These are phyloP conservation scores for Thecophora atra DNA, from an alignment of 2,888 invertebrate species.

Conservation along the genomic window DNA sequence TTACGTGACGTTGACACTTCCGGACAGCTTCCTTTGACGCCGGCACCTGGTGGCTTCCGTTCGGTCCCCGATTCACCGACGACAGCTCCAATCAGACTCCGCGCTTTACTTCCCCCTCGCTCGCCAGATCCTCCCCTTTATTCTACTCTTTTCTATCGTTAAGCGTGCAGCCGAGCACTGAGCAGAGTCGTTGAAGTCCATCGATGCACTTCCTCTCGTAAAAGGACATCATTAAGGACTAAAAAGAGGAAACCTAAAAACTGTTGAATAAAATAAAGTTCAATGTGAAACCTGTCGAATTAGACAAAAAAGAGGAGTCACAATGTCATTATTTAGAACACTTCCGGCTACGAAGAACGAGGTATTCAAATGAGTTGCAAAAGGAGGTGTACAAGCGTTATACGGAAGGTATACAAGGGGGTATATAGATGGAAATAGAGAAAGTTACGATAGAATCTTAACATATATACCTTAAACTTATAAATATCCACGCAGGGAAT, in stretches of 20 bases:
- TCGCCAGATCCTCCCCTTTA: neutral
- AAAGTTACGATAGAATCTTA: no score
- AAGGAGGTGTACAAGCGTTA: no score
- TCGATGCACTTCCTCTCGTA: neutral
- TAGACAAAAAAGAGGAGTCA: neutral
- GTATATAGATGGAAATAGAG: no score
- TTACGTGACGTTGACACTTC: conserved; percentile 25
- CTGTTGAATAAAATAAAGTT: neutral
- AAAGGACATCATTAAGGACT: no score
- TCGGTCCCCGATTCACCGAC: neutral
- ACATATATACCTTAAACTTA: no score
- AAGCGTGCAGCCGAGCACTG: neutral
- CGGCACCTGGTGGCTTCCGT: neutral
- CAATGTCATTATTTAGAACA: no score
- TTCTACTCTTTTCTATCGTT: neutral
- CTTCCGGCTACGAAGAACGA: no score
- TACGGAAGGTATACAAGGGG: no score
- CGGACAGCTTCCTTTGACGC: conserved; percentile 20
- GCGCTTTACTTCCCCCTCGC: neutral
- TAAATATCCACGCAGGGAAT: no score
- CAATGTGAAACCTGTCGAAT: neutral
- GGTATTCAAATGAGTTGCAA: no score
- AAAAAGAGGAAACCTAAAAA: neutral
- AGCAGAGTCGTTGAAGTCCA: neutral
- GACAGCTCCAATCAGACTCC: neutral